These are phyloP conservation scores for Pygoscelis adeliae DNA, from an alignment of 2,113 vertebrate species.

Conservation along the genomic window DNA sequence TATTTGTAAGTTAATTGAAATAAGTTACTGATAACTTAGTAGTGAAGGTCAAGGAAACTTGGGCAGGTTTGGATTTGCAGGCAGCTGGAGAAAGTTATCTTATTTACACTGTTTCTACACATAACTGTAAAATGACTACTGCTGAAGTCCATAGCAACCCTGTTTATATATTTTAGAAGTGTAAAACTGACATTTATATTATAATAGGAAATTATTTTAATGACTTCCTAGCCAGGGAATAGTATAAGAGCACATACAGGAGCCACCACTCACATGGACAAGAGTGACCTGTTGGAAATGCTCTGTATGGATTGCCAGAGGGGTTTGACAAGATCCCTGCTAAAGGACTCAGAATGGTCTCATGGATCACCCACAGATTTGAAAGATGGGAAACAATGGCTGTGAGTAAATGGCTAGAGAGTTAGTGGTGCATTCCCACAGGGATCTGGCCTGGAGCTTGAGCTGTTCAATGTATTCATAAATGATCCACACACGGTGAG, in stretches of 20 bases:
- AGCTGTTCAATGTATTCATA: neutral
- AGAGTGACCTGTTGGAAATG: neutral
- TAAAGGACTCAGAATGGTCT: neutral
- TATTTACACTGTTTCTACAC: slow-evolving; percentile 37
- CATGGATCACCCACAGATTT: neutral
- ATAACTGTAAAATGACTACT: slow-evolving; percentile 8
- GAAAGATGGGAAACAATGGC: neutral
- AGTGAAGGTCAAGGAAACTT: neutral
- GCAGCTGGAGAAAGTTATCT: slow-evolving; percentile 62
- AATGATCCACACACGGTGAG: neutral
- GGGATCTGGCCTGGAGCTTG: neutral
- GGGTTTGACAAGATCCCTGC: neutral
- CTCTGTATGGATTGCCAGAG: neutral
- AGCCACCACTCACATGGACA: neutral
- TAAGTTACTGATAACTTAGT: neutral
- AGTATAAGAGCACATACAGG: neutral
- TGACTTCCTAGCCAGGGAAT: neutral
- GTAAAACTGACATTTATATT: slow-evolving; percentile 30
- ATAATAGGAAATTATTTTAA: neutral
- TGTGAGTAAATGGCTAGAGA: neutral
- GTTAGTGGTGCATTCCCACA: neutral
- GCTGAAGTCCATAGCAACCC: neutral
- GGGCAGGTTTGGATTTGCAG: slow-evolving; percentile 23
- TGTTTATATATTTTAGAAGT: slow-evolving; percentile 38
- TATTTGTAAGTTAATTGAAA: slow-evolving; percentile 45